Percentiles rank a stretch among this genome's conserved stretches.
These are phyloP conservation scores for Myanophis thanlyinensis DNA, from an alignment of 2,113 vertebrate genomes.

Conservation along the genomic window DNA sequence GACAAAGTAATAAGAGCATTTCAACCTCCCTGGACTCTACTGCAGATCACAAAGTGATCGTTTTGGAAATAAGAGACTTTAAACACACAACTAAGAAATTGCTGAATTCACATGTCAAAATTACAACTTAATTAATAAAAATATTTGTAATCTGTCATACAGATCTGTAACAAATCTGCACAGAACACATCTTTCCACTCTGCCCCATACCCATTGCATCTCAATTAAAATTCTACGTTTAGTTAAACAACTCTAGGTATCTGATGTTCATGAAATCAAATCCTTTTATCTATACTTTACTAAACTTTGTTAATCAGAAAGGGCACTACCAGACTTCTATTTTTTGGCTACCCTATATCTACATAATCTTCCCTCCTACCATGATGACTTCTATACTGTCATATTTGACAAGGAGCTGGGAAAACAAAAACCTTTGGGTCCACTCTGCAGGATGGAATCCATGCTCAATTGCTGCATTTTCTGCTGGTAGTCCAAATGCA, in stretches of 20 bases:
- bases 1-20: not conserved
- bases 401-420: not conserved
- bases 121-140: not conserved
- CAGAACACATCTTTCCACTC: not conserved
- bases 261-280: not conserved
- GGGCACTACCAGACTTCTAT: not conserved
- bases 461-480: constrained; percentile 93
- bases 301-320: not conserved
- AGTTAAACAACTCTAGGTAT: not conserved
- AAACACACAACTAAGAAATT: not conserved
- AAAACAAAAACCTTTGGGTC: constrained; percentile 82
- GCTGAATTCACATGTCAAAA: not conserved
- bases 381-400: not conserved
- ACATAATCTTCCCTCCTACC: not conserved
- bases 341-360: not conserved
- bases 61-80: not conserved
- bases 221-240: not conserved
- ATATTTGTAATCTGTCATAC: not conserved
- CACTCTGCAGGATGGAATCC: constrained; percentile 87
- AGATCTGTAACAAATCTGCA: not conserved
- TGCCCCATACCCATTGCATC: not conserved
- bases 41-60: not conserved
- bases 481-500: constrained; percentile 93
- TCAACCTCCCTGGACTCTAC: not conserved
- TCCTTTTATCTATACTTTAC: not conserved